phyloP scores from a whole-genome alignment of 2,888 invertebrate species.

The Druceiella hillmani region DNA sequence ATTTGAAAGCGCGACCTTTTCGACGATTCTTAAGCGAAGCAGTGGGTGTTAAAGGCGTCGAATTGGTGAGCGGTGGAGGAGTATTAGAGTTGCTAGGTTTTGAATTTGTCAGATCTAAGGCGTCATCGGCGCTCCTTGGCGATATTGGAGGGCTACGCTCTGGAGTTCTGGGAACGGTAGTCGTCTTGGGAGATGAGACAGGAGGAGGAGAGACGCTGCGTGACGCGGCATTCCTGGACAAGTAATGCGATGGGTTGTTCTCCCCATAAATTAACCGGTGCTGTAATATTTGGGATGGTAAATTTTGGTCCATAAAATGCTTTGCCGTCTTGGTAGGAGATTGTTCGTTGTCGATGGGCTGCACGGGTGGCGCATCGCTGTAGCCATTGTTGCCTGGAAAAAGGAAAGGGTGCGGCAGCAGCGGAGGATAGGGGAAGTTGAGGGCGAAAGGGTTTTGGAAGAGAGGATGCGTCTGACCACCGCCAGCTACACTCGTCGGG shows the following conservation, averaged over 20 bases:
- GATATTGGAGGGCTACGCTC: conserved; percentile 19
- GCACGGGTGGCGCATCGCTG: conserved; percentile 32
- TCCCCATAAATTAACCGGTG: conserved; percentile 38
- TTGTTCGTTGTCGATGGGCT: conserved; percentile 30
- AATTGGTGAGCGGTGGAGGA: conserved; percentile 30
- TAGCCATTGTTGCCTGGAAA: conserved; percentile 48
- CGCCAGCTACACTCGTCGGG: conserved; percentile 21
- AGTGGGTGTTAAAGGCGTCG: conserved; percentile 37
- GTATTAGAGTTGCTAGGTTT: conserved; percentile 40
- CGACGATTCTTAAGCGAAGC: conserved; percentile 60
- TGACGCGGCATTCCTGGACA: conserved; percentile 29
- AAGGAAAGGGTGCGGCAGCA: conserved; percentile 44
- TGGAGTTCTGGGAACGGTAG: conserved; percentile 10
- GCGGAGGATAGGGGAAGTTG: conserved; percentile 44
- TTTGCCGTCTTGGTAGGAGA: conserved; percentile 26
- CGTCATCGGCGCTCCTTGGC: conserved; percentile 34
- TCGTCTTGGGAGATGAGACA: conserved; percentile 29
- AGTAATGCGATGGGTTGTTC: conserved; percentile 14
- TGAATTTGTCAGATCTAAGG: conserved; percentile 55
- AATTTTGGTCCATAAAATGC: neutral
- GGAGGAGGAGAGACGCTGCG: conserved; percentile 32
- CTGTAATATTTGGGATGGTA: conserved; percentile 37
- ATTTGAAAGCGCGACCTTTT: conserved; percentile 80
- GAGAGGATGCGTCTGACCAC: conserved; percentile 36
- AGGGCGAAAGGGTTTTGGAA: conserved; percentile 45